Evolutionary conservation across 2,888 invertebrate species (phyloP).

Genomic region (Ormyrus rosae): DNA sequence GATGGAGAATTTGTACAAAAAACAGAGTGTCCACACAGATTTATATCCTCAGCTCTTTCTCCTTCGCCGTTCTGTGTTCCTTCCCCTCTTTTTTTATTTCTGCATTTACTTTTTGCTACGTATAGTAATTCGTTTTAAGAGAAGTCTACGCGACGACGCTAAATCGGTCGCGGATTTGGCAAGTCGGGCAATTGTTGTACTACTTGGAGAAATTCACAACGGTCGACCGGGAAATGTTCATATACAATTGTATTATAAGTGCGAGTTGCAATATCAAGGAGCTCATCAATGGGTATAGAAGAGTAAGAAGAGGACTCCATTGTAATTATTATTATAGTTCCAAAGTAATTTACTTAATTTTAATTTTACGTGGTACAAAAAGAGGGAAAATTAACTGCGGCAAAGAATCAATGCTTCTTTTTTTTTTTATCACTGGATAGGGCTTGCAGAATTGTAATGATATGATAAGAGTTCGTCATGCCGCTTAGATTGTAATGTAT

Average conservation of each 20-base stretch:
- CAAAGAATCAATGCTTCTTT: conserved; percentile 36
- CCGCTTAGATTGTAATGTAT: conserved; percentile 64
- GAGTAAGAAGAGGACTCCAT: conserved; percentile 47
- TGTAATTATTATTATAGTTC: conserved; percentile 19
- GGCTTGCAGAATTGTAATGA: conserved; percentile 58
- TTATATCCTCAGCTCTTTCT: conserved; percentile 3
- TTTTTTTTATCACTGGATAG: conserved; percentile 33
- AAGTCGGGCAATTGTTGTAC: conserved; percentile 73
- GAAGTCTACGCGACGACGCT: conserved; percentile 68
- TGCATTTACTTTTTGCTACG: conserved; percentile 47
- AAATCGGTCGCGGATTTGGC: conserved; percentile 70
- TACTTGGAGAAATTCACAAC: conserved; percentile 53
- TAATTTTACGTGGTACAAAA: conserved; percentile 4
- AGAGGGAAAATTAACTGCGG: conserved; percentile 43
- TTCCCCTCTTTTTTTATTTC: conserved; percentile 13
- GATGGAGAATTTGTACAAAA: conserved; percentile 29
- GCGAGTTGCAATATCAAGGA: conserved; percentile 63
- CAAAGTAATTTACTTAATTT: not conserved
- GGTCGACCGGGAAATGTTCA: conserved; percentile 37
- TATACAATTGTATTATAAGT: conserved; percentile 35
- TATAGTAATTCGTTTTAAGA: conserved; percentile 73
- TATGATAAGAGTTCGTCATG: conserved; percentile 69
- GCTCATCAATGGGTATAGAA: conserved; percentile 61
- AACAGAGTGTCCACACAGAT: not conserved
- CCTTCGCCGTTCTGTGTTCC: conserved; percentile 13